phyloP scores from a whole-genome alignment of 2,113 vertebrate genomes.

The Acrocephalus kingi region DNA sequence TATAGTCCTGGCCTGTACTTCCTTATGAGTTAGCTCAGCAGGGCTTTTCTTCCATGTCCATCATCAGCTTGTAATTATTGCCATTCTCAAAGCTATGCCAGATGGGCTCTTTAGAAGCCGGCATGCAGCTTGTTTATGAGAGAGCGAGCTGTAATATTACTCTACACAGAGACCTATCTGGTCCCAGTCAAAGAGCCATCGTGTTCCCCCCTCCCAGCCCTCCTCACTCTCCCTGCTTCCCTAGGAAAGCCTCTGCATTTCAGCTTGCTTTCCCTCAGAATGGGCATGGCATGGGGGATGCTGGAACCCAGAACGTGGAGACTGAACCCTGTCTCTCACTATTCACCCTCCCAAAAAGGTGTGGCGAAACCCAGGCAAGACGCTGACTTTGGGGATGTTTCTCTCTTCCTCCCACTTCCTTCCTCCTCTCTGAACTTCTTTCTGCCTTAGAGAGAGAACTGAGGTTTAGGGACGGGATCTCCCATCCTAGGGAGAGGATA shows the following conservation, averaged over 20 bases:
- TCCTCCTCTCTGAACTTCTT: not conserved
- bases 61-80: conserved; percentile 89
- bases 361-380: not conserved
- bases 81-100: conserved; percentile 84
- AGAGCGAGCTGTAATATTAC: conserved; percentile 77
- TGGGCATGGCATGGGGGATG: not conserved
- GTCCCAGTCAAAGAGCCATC: conserved; percentile 72
- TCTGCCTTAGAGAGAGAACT: not conserved
- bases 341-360: not conserved
- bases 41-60: conserved; percentile 80
- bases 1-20: conserved; percentile 79
- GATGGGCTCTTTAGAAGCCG: conserved; percentile 83
- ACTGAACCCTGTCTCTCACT: not conserved
- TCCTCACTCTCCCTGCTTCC: conserved; percentile 17
- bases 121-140: conserved; percentile 80
- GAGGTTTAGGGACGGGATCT: conserved; percentile 11
- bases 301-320: not conserved
- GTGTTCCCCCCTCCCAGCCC: not conserved
- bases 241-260: not conserved
- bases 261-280: not conserved
- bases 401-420: not conserved
- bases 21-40: conserved; percentile 81
- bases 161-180: conserved; percentile 77
- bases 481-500: conserved; percentile 47
- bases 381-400: not conserved